These are phyloP conservation scores for Turnix velox DNA, from an alignment of 2,113 vertebrate genomes.

Conservation along the genomic window DNA sequence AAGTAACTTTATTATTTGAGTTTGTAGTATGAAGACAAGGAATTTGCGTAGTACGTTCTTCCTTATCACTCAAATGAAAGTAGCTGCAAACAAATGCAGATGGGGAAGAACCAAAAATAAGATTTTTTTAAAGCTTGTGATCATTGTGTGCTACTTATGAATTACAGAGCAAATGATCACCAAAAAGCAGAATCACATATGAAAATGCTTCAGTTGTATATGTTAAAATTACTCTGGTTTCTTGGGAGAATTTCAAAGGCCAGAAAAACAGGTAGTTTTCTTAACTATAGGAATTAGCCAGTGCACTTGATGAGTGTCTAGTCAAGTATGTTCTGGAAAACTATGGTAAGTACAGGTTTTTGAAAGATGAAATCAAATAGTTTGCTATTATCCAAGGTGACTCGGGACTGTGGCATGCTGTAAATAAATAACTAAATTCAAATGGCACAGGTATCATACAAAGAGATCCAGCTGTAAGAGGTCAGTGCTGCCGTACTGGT, in stretches of 20 bases:
- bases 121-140: background rate
- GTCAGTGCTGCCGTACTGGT: background rate
- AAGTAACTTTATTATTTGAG: background rate
- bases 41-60: background rate
- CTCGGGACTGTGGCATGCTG: background rate
- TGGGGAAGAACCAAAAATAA: background rate
- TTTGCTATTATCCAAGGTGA: background rate
- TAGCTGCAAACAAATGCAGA: background rate
- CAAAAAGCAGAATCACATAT: background rate
- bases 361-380: background rate
- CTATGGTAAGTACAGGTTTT: background rate
- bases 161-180: background rate
- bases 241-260: background rate
- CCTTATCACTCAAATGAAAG: background rate
- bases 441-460: background rate
- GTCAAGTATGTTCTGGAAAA: background rate
- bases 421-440: background rate
- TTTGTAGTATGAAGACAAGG: background rate
- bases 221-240: background rate
- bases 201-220: background rate
- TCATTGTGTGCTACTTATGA: background rate
- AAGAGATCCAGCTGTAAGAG: background rate
- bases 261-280: background rate
- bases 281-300: background rate
- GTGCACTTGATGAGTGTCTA: background rate